Evolutionary conservation across 2,888 invertebrate genomes (phyloP).

Genomic region (Steinernema scapterisci): DNA sequence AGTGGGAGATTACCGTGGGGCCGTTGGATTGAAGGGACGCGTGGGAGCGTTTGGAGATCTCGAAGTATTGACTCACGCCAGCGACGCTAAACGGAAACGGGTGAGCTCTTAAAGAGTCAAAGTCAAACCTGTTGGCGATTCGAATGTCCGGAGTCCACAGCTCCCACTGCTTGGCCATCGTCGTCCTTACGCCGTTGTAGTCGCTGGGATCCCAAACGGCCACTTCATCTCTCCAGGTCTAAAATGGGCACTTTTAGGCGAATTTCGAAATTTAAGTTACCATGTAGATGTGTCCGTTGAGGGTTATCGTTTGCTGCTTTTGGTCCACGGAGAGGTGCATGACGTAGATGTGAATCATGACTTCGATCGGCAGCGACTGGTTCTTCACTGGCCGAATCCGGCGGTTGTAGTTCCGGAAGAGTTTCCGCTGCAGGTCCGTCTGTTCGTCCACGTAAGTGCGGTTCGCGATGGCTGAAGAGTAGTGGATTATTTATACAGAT

Average conservation of each 20-base stretch:
- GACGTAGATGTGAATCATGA: conserved; percentile 54
- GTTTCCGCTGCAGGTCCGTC: conserved; percentile 41
- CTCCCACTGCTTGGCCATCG: conserved; percentile 60
- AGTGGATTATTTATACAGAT: too few relatives aligned
- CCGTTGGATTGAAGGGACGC: conserved; percentile 48
- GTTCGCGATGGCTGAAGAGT: conserved; percentile 46
- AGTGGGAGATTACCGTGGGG: conserved; percentile 6
- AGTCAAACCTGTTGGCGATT: conserved; percentile 58
- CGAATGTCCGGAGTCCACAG: conserved; percentile 62
- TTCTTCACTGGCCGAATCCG: conserved; percentile 45
- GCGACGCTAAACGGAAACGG: conserved; percentile 47
- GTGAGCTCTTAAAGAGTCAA: background rate
- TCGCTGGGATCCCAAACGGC: conserved; percentile 61
- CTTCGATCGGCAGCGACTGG: conserved; percentile 40
- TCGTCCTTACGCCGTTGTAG: conserved; percentile 58
- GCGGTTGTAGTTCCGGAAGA: conserved; percentile 48
- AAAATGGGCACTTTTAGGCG: too few relatives aligned
- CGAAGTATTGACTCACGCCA: conserved; percentile 55
- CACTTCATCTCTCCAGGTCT: conserved; percentile 59
- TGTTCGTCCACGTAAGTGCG: conserved; percentile 51
- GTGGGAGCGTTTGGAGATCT: conserved; percentile 51
- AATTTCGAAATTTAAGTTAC: too few relatives aligned
- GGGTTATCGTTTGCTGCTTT: conserved; percentile 55
- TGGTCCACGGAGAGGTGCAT: conserved; percentile 54
- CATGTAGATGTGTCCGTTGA: conserved; percentile 65